Conservation (phyloP, 2,888 invertebrate species). For the Cosmopolites sordidus region DNA sequence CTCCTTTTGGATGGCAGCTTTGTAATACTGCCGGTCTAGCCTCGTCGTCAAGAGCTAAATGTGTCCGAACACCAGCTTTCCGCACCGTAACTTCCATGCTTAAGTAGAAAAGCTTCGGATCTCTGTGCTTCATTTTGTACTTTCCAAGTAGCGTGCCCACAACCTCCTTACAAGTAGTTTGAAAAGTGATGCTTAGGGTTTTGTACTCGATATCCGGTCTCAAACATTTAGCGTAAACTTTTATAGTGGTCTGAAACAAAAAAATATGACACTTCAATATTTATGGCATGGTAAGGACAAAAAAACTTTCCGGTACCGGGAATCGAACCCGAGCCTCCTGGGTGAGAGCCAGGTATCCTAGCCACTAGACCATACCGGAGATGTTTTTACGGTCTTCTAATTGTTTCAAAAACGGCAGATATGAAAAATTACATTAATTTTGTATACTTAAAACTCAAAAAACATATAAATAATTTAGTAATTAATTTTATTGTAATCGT, state of each 20-base stretch:
- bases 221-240: constrained; percentile 84
- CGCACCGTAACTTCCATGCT: constrained; percentile 91
- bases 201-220: constrained; percentile 95
- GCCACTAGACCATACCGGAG: constrained; percentile 58
- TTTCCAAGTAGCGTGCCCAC: constrained; percentile 80
- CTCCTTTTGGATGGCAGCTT: constrained; percentile 90
- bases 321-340: constrained; percentile 73
- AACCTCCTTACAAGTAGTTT: constrained; percentile 83
- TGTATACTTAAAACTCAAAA: too few species aligned
- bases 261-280: constrained; percentile 21
- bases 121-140: constrained; percentile 82
- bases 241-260: constrained; percentile 77
- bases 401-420: too few species aligned
- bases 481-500: too few species aligned
- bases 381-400: constrained; percentile 13
- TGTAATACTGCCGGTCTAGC: constrained; percentile 87
- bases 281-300: background rate
- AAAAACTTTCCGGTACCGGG: constrained; percentile 60
- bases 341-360: constrained; percentile 70
- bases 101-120: constrained; percentile 87
- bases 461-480: too few species aligned
- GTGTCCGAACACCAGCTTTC: constrained; percentile 76
- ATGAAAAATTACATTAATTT: too few species aligned
- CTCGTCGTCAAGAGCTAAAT: constrained; percentile 80
- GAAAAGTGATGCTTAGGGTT: constrained; percentile 84